Conservation (phyloP, 2,113 vertebrate genomes). For the Leptobrachium leishanense region DNA sequence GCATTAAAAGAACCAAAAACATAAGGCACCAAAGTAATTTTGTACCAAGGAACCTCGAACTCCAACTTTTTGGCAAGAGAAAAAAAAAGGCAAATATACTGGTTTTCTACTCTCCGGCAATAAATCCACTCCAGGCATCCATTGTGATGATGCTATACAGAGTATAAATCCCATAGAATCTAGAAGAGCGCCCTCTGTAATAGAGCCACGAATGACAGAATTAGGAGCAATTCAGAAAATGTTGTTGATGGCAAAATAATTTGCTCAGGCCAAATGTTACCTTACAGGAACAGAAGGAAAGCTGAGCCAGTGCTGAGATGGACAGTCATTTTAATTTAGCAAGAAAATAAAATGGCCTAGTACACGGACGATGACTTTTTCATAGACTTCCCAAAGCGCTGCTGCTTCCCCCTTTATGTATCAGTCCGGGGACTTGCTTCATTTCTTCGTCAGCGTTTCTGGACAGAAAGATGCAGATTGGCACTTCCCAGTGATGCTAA, state of each 20-base stretch:
- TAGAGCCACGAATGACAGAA: no score
- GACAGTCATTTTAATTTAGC: constrained; percentile 39
- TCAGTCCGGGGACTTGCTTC: constrained; percentile 37
- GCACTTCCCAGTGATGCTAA: constrained; percentile 27
- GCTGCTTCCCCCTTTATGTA: constrained; percentile 45
- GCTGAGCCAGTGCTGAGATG: constrained; percentile 14
- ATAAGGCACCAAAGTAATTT: no score
- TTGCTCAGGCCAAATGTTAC: not conserved
- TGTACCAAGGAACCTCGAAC: no score
- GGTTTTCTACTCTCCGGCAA: no score
- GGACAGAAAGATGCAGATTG: constrained; percentile 38
- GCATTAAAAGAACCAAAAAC: no score
- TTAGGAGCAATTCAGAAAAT: no score
- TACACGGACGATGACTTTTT: constrained; percentile 28
- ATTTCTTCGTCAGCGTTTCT: constrained; percentile 41
- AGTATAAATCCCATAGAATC: no score
- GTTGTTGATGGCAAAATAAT: constrained; percentile 7
- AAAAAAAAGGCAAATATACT: no score
- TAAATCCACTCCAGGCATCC: no score
- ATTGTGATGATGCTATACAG: no score
- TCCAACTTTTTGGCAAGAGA: no score
- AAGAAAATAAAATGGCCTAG: constrained; percentile 36
- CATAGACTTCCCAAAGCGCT: constrained; percentile 29
- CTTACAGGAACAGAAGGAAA: constrained; percentile 15
- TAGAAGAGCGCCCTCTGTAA: no score